Evolutionary conservation across 2,888 invertebrate genomes (phyloP), one percentile per base, ranked within the genome.

Genomic region (Ernsta delagoae): DNA sequence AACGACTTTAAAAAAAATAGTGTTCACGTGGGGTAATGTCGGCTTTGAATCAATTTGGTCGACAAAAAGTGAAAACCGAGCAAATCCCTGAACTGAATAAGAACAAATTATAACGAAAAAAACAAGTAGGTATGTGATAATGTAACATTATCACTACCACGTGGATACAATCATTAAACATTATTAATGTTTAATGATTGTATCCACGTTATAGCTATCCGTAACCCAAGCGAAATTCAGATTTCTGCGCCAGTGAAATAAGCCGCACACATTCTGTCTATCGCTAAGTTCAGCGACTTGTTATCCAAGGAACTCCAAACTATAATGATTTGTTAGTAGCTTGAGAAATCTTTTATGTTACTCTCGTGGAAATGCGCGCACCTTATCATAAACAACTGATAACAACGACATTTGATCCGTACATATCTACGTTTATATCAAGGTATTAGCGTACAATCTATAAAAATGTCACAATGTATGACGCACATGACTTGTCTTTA

Each of bases 401-500:
- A 57, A 34, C 57, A 12, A 12, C 7, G 41, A 59, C 41, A 43
- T 43, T 43, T 43, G 24, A 59, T 41, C 39, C 9, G 24, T 12
- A 59, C 59, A 59, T 39, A 59, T 59, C 12, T 57, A 59, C 59
- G 59, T 41, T 57, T 57, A 57, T 57, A 57, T 54, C 34, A 57
- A 36, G 57, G 57, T 39, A 39, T 57, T 57, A 57, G 12, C 57
- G 57, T 57, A 57, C 34, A 36, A 57, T 57, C 57, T 34, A 54
- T 39, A 39, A 57, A 72, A 70, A 72, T 70, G 70, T 39, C 66
- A 72, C 69, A 72, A 64, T 54, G 69, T 65, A 48, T 70, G 72
- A 64, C 64, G 64, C 50, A 64, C 54, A 31, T 64, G 7, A 34
- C 57, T 16, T 57, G 50, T 64, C 24, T 60, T 66, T 31, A n/a